Evolutionary conservation across 2,888 invertebrate genomes (phyloP).

Genomic region (Atherix ibis): DNA sequence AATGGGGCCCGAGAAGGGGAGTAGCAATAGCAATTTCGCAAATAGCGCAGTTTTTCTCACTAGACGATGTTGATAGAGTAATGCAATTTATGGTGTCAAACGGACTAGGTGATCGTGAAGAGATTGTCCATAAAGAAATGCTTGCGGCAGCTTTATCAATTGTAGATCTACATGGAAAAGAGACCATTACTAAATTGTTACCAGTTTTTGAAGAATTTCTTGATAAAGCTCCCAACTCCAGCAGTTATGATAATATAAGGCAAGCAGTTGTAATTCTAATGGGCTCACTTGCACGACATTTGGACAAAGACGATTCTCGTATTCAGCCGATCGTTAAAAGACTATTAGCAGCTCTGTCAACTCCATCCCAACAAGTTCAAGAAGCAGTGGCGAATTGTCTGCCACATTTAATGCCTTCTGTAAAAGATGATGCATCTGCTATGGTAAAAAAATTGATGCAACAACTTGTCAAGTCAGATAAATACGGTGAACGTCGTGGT

Average conservation of each 20-base stretch:
- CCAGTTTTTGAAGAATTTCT: slow-evolving; percentile 89
- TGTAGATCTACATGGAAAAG: slow-evolving; percentile 85
- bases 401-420: slow-evolving; percentile 81
- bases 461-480: slow-evolving; percentile 76
- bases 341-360: slow-evolving; percentile 78
- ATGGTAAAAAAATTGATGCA: slow-evolving; percentile 77
- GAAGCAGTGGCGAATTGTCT: slow-evolving; percentile 94
- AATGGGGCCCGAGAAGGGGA: slow-evolving; percentile 81
- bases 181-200: slow-evolving; percentile 56
- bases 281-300: slow-evolving; percentile 92
- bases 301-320: slow-evolving; percentile 75
- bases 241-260: slow-evolving; percentile 79
- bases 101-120: slow-evolving; percentile 73
- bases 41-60: slow-evolving; percentile 46
- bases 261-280: slow-evolving; percentile 94
- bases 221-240: slow-evolving; percentile 81
- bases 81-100: slow-evolving; percentile 73
- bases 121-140: slow-evolving; percentile 76
- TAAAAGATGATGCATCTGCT: slow-evolving; percentile 78
- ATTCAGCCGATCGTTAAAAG: slow-evolving; percentile 89
- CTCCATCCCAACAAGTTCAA: slow-evolving; percentile 96
- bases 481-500: slow-evolving; percentile 71
- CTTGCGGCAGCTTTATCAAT: slow-evolving; percentile 81
- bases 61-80: slow-evolving; percentile 51
- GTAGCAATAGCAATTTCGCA: slow-evolving; percentile 68